Percentiles rank a stretch among this genome's conserved stretches.
phyloP scores from a whole-genome alignment of 1,140 invertebrate species.

The Aphis gossypii region DNA sequence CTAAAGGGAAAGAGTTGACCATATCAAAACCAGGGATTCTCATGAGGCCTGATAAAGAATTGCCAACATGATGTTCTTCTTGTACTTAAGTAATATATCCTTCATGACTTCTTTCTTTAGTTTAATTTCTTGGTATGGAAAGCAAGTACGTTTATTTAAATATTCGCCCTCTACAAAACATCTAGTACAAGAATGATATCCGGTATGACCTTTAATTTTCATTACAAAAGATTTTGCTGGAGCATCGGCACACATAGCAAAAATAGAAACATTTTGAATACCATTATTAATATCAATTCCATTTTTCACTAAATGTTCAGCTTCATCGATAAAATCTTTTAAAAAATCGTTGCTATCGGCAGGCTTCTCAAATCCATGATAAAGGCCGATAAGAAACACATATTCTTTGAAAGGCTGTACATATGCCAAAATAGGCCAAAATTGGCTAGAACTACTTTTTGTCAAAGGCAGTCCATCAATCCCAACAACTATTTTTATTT shows the following conservation, averaged over 20 bases:
- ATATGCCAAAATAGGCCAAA: background rate
- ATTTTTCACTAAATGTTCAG: constrained; percentile 55
- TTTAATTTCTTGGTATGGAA: constrained; percentile 13
- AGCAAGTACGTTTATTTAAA: background rate
- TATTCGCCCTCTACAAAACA: constrained; percentile 45
- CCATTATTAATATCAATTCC: constrained; percentile 55
- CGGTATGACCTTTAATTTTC: constrained; percentile 54
- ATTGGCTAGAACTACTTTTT: background rate
- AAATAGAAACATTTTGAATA: constrained; percentile 15
- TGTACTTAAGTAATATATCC: background rate
- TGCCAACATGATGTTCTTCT: background rate
- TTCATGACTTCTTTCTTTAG: background rate
- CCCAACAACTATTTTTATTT: constrained; percentile 56
- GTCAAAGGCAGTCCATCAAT: constrained; percentile 58
- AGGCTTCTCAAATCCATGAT: constrained; percentile 59
- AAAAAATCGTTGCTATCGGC: constrained; percentile 57
- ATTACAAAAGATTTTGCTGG: constrained; percentile 55
- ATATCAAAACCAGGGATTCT: background rate
- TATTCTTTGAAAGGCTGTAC: background rate
- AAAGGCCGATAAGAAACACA: background rate
- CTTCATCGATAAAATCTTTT: constrained; percentile 60
- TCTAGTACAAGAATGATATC: constrained; percentile 53
- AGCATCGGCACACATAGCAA: constrained; percentile 57
- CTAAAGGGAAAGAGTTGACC: background rate
- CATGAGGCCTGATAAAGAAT: background rate